These are phyloP conservation scores for Celastrina argiolus DNA, from an alignment of 2,888 invertebrate genomes.

Conservation along the genomic window DNA sequence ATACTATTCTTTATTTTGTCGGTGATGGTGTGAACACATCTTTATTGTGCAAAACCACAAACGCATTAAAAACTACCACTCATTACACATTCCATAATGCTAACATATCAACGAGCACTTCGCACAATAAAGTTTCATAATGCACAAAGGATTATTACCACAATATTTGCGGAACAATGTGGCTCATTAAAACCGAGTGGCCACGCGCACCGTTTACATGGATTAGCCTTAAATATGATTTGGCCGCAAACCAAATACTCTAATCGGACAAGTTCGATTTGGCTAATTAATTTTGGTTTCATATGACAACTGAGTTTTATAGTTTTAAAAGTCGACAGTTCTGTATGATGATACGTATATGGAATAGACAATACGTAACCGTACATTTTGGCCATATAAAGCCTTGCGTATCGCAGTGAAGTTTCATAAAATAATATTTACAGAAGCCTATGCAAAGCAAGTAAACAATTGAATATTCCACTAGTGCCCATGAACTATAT, in stretches of 20 bases:
- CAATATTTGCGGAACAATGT: slow-evolving; percentile 13
- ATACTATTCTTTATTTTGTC: too few relatives aligned
- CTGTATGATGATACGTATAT: too few relatives aligned
- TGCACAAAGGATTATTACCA: slow-evolving; percentile 8
- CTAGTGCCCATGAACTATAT: too few relatives aligned
- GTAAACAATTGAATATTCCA: too few relatives aligned
- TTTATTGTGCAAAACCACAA: too few relatives aligned
- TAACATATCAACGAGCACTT: not conserved
- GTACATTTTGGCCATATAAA: too few relatives aligned
- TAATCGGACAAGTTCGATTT: slow-evolving; percentile 16
- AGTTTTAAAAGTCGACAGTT: not conserved
- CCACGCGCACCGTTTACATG: slow-evolving; percentile 24
- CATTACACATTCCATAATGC: not conserved
- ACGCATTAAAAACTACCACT: not conserved
- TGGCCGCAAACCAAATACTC: slow-evolving; percentile 32
- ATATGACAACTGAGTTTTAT: not conserved
- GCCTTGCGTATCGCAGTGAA: too few relatives aligned
- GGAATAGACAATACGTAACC: too few relatives aligned
- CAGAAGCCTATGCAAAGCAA: too few relatives aligned
- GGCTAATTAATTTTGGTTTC: slow-evolving; percentile 15
- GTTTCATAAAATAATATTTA: too few relatives aligned
- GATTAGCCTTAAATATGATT: slow-evolving; percentile 26
- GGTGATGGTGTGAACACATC: too few relatives aligned
- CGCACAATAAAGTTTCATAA: slow-evolving; percentile 7
- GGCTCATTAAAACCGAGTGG: slow-evolving; percentile 25